Evolutionary conservation across 2,888 invertebrate species (phyloP).

Genomic region (Sinohyriopsis cumingii): DNA sequence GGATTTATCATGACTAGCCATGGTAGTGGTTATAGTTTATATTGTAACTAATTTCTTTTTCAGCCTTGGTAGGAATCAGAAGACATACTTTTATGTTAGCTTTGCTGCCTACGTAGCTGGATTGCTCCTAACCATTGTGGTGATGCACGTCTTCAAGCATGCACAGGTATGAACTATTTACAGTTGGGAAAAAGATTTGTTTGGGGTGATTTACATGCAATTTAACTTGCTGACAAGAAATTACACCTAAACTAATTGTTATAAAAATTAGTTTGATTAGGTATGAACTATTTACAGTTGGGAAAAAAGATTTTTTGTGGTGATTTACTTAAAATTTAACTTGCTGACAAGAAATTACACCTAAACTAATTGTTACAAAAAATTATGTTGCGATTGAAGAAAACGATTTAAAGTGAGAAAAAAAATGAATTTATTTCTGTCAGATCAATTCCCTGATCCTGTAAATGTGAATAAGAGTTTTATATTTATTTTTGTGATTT

Average conservation of each 20-base stretch:
- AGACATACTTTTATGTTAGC: conserved; percentile 84
- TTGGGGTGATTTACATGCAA: not conserved
- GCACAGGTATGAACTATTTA: conserved; percentile 75
- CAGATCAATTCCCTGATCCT: too few relatives aligned
- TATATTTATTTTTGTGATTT: too few relatives aligned
- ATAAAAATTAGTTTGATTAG: too few relatives aligned
- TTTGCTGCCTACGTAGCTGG: conserved; percentile 95
- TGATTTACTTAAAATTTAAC: not conserved
- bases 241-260: not conserved
- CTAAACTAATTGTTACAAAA: too few relatives aligned
- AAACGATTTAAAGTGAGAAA: not conserved
- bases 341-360: not conserved
- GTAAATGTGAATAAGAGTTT: too few relatives aligned
- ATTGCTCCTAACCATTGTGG: conserved; percentile 92
- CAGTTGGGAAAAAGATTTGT: not conserved
- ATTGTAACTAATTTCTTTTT: conserved; percentile 28
- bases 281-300: conserved; percentile 45
- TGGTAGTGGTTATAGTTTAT: not conserved
- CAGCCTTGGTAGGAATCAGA: conserved; percentile 65
- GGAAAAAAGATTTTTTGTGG: not conserved
- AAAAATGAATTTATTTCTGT: not conserved
- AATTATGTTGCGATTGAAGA: too few relatives aligned
- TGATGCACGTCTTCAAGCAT: conserved; percentile 99
- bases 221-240: not conserved
- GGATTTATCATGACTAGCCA: too few relatives aligned